Percentiles rank a stretch among this genome's conserved stretches.
These are phyloP conservation scores for Haliclona indistincta DNA, from an alignment of 37 sponge, comb jelly and placozoan species.

Conservation along the genomic window DNA sequence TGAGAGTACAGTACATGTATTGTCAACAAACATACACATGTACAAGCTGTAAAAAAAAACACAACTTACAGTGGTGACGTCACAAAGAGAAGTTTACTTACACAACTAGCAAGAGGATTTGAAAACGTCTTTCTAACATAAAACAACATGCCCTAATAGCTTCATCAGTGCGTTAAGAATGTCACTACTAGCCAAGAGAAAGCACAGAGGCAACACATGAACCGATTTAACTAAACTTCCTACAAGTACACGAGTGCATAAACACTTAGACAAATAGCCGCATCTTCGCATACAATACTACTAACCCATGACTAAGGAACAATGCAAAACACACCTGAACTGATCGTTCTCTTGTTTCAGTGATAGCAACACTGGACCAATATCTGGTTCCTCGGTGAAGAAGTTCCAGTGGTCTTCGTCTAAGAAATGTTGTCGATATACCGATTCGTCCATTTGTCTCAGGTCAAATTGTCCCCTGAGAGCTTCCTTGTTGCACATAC, in stretches of 20 bases:
- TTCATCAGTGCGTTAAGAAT: neutral
- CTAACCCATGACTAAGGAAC: too few relatives aligned
- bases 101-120: neutral
- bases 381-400: conserved; percentile 82
- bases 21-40: neutral
- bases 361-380: conserved; percentile 83
- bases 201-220: neutral
- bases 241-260: neutral
- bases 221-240: neutral
- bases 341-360: conserved; percentile 87
- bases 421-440: conserved; percentile 68
- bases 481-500: conserved; percentile 38
- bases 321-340: too few relatives aligned
- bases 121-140: neutral
- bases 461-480: conserved; percentile 17
- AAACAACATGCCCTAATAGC: neutral
- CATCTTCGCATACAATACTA: too few relatives aligned
- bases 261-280: conserved; percentile 62
- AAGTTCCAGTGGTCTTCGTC: conserved; percentile 84
- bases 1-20: neutral
- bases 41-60: neutral
- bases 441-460: conserved; percentile 52
- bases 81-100: neutral
- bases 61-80: neutral
- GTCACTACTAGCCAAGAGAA: conserved; percentile 18